A percentile compares a stretch with the other conserved stretches of the same genome.
phyloP scores from a whole-genome alignment of 2,888 invertebrate genomes.

The Norana najaformis region DNA sequence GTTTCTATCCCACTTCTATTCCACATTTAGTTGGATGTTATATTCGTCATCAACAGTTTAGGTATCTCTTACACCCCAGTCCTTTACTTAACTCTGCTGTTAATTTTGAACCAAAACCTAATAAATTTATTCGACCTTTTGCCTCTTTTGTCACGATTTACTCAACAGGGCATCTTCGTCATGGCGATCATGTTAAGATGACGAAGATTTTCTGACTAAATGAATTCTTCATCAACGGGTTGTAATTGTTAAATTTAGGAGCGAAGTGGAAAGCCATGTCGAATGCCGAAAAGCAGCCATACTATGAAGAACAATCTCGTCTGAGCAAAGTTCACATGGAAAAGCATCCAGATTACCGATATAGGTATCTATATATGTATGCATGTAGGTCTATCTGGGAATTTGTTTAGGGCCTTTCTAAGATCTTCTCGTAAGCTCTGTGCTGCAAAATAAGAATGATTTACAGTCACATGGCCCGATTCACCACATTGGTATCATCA shows the following conservation, averaged over 20 bases:
- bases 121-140: background rate
- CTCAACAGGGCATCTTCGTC: background rate
- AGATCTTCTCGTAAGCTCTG: too few relatives aligned
- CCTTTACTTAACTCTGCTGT: too few relatives aligned
- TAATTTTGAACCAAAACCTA: background rate
- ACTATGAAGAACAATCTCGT: constrained; percentile 94
- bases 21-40: too few relatives aligned
- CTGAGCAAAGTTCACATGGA: constrained; percentile 97
- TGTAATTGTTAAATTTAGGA: constrained; percentile 65
- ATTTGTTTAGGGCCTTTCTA: background rate
- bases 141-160: background rate
- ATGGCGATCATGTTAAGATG: background rate
- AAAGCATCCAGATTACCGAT: constrained; percentile 94
- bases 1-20: too few relatives aligned
- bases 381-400: background rate
- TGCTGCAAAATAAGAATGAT: background rate
- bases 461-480: too few relatives aligned
- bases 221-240: background rate
- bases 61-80: too few relatives aligned
- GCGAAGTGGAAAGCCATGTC: constrained; percentile 99
- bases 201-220: background rate
- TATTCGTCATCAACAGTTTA: too few relatives aligned
- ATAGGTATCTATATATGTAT: constrained; percentile 51
- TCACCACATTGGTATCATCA: background rate
- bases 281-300: constrained; percentile 38